A percentile compares a stretch with the other conserved stretches of the same genome.
Conservation (phyloP, 1,140 invertebrate species). For the Druon quercuslanigerum region DNA sequence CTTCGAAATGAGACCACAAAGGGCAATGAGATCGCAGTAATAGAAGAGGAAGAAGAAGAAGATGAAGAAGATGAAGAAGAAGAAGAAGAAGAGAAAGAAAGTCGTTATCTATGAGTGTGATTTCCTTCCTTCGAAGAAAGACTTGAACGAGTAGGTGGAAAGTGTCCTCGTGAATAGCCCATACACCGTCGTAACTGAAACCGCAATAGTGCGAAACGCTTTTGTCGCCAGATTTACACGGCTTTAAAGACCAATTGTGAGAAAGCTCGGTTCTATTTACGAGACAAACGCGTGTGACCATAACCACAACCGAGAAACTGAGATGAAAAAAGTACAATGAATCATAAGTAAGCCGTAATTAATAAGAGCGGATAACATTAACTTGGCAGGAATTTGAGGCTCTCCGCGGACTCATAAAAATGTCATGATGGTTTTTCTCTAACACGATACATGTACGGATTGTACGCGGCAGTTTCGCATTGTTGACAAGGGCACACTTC, state of each 20-base stretch:
- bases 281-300: slow-evolving; percentile 43
- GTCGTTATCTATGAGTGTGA: neutral
- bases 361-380: slow-evolving; percentile 68
- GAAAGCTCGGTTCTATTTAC: slow-evolving; percentile 46
- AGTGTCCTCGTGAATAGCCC: slow-evolving; percentile 20
- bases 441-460: neutral
- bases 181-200: slow-evolving; percentile 15
- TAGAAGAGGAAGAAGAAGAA: neutral
- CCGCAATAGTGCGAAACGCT: slow-evolving; percentile 36
- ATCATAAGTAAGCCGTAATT: slow-evolving; percentile 69
- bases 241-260: slow-evolving; percentile 53
- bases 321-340: slow-evolving; percentile 56
- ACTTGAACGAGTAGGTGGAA: slow-evolving; percentile 8
- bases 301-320: slow-evolving; percentile 10
- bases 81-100: neutral
- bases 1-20: too few relatives aligned
- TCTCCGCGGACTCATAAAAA: slow-evolving; percentile 67
- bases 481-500: slow-evolving; percentile 40
- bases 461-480: slow-evolving; percentile 43
- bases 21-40: too few relatives aligned
- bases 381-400: slow-evolving; percentile 64
- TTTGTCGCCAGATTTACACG: slow-evolving; percentile 51
- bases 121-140: neutral
- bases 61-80: too few relatives aligned
- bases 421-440: slow-evolving; percentile 65